Evolutionary conservation across 2,888 invertebrate species (phyloP).

Genomic region (Mechanitis messenoides): DNA sequence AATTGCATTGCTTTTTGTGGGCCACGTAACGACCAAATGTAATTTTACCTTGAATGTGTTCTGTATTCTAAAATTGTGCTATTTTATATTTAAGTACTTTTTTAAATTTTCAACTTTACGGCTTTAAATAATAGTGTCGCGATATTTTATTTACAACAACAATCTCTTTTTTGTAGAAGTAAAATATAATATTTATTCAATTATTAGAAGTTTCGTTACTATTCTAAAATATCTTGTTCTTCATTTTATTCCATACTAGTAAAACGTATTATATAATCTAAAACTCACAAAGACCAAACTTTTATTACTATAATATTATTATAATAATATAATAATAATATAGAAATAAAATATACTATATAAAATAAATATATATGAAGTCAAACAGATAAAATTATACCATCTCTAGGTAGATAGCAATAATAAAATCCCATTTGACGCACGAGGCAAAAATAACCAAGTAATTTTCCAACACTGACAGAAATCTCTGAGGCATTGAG

Average conservation of each 20-base stretch:
- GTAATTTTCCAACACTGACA: constrained; percentile 15
- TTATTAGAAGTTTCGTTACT: too few relatives aligned
- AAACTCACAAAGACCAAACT: too few relatives aligned
- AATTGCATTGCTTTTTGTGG: constrained; percentile 23
- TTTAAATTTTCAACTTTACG: not conserved
- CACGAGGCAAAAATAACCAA: constrained; percentile 7
- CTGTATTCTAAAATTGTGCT: not conserved
- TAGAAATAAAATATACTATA: not conserved
- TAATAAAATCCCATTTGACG: constrained; percentile 15
- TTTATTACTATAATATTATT: too few relatives aligned
- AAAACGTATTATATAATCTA: too few relatives aligned
- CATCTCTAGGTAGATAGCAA: not conserved
- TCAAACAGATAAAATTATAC: not conserved
- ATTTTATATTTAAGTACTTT: not conserved
- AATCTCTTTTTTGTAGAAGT: too few relatives aligned
- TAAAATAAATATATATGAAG: not conserved
- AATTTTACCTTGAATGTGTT: constrained; percentile 16
- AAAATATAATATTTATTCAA: too few relatives aligned
- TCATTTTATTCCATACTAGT: too few relatives aligned
- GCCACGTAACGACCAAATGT: constrained; percentile 19
- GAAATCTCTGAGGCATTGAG: constrained; percentile 19
- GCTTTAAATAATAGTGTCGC: not conserved
- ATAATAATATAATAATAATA: too few relatives aligned
- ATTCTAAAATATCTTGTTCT: too few relatives aligned
- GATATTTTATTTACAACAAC: too few relatives aligned